These are phyloP conservation scores for Pammene aurita DNA, from an alignment of 2,888 invertebrate species.

Conservation along the genomic window DNA sequence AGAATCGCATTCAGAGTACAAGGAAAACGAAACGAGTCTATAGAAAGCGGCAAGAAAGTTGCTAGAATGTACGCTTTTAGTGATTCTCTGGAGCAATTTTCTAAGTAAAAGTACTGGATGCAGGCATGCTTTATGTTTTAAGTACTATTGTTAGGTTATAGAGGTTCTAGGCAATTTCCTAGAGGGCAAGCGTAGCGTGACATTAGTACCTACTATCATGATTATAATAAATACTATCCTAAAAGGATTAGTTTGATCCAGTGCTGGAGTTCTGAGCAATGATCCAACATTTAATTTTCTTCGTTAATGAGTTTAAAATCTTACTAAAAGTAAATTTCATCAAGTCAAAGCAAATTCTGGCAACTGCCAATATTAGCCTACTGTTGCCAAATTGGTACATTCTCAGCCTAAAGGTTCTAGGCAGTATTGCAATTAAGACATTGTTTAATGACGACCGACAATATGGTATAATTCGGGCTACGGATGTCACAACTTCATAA, in stretches of 20 bases:
- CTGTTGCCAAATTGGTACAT: no score
- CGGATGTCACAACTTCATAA: no score
- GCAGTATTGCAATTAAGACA: no score
- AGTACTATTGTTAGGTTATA: constrained; percentile 9
- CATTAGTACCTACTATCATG: background rate
- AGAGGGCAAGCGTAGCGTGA: constrained; percentile 3
- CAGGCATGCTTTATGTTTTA: constrained; percentile 10
- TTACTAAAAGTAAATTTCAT: no score
- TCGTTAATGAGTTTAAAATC: no score
- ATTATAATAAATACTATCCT: background rate
- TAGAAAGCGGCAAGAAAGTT: constrained; percentile 39
- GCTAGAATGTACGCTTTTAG: constrained; percentile 31
- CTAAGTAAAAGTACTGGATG: constrained; percentile 13
- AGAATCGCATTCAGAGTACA: constrained; percentile 14
- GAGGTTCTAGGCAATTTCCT: constrained; percentile 6
- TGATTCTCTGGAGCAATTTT: constrained; percentile 18
- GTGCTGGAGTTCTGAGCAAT: no score
- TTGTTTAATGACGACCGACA: no score
- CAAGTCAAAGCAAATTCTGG: no score
- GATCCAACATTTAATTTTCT: no score
- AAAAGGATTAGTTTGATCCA: background rate
- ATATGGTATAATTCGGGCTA: no score
- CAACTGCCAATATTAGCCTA: no score
- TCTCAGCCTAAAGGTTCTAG: no score
- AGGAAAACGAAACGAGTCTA: constrained; percentile 18